phyloP scores from a whole-genome alignment of 2,113 vertebrate species.

The Diadophis punctatus region DNA sequence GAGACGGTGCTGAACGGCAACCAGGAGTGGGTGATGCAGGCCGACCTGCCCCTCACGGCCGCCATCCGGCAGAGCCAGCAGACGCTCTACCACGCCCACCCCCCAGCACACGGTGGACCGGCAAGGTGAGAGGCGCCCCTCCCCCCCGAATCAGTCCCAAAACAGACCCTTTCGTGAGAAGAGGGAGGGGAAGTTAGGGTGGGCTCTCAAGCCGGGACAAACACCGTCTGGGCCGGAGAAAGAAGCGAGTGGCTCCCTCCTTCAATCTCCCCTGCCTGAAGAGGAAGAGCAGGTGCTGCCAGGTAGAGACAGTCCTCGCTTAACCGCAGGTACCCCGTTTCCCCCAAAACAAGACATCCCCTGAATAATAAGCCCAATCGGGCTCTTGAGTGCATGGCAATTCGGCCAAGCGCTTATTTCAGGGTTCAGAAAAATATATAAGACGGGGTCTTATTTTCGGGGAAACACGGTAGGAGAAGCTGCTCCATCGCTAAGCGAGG shows the following conservation, averaged over 20 bases:
- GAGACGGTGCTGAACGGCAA: slow-evolving; percentile 95
- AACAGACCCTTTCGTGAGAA: background rate
- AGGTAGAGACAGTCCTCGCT: background rate
- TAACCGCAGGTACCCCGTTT: too few species aligned
- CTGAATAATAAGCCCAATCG: too few species aligned
- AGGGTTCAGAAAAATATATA: too few species aligned
- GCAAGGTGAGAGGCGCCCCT: slow-evolving; percentile 80
- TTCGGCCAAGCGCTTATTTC: too few species aligned
- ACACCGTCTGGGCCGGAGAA: background rate
- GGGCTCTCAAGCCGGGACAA: too few species aligned
- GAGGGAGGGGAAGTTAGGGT: background rate
- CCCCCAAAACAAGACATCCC: too few species aligned
- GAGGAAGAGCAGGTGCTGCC: background rate
- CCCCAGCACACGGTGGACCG: slow-evolving; percentile 85
- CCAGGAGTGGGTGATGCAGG: slow-evolving; percentile 99
- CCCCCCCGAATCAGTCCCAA: background rate
- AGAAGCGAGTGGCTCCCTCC: background rate
- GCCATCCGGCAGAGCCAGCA: slow-evolving; percentile 98
- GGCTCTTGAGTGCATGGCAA: too few species aligned
- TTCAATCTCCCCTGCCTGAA: background rate
- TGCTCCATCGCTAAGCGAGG: too few species aligned
- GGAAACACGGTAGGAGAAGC: too few species aligned
- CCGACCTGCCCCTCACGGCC: slow-evolving; percentile 92
- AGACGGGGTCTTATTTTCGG: too few species aligned
- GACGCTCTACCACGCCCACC: slow-evolving; percentile 90